Conservation (phyloP, 2,797 vertebrate species). For the Pitangus sulphuratus region DNA sequence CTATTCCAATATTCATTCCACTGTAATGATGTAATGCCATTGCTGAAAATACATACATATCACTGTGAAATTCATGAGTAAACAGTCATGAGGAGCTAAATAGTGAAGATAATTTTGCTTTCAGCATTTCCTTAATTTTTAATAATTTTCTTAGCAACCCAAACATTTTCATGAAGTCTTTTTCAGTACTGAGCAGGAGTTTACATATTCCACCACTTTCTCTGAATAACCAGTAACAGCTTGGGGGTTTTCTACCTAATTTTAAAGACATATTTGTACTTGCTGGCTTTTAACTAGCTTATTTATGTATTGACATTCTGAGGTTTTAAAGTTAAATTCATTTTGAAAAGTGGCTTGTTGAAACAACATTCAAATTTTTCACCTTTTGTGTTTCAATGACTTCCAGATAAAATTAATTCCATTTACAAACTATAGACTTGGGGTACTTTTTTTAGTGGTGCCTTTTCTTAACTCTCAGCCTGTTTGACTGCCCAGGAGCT, state of each 20-base stretch:
- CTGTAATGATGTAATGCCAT: not conserved
- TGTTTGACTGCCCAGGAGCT: not conserved
- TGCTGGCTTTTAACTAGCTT: not conserved
- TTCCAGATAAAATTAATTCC: not conserved
- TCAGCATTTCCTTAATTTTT: not conserved
- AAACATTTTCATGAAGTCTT: not conserved
- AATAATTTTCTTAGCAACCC: not conserved
- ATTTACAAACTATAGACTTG: not conserved
- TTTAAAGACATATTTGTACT: not conserved
- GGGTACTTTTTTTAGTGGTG: not conserved
- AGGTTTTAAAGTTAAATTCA: not conserved
- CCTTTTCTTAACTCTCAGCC: not conserved
- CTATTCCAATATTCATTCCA: not conserved
- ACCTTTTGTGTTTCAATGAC: not conserved
- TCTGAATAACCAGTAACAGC: not conserved
- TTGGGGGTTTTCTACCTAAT: not conserved
- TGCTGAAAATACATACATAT: not conserved
- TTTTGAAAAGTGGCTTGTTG: not conserved
- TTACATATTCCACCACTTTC: not conserved
- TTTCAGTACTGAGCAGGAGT: not conserved
- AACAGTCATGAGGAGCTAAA: not conserved
- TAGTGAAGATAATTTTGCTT: not conserved
- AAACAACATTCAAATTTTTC: not conserved
- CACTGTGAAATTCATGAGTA: not conserved
- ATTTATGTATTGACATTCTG: not conserved